Base-by-base conservation (phyloP, 2,888 invertebrate species). In the Noctua fimbriata region DNA sequence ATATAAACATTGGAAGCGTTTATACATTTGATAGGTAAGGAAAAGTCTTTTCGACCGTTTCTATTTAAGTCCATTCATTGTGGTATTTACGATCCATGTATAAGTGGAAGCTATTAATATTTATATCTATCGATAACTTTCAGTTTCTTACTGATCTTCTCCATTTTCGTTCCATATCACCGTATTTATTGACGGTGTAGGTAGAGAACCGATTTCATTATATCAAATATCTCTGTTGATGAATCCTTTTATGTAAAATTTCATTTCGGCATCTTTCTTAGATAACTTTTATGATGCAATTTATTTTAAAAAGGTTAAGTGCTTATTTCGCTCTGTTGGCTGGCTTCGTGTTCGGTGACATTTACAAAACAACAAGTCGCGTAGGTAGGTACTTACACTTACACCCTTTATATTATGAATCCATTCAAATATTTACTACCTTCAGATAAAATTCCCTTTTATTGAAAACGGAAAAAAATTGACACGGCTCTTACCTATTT, bases 1-100 rank as follows among this genome's bases (percentile, higher is more conserved):
- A 81, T 72, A 72, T 65, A 88, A 89, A 88, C 86, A 82, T 82
- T 78, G 71, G 80, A 86, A 86, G 84, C 60, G 52, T 76, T 81
- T 77, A n/a, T 60, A 41, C 10, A 21, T 63, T 73, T 73, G 18
- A 41, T 36, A 28, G 41, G 4, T 41, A 28, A 55, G 18, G 67
- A 81, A 84, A 84, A 85, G 75, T 47, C 12, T 69, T 76, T 70
- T 65, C 63, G 18, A 65, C 52, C 47, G n/a, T 58, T 75, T 36
- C 49, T 73, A 47, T 84, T 55, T 70, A 70, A 66, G 69, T 71
- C 49, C 44, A 69, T 69, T 70, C 36, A 63, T 69, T 65, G 74
- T 75, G 67, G 28, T 69, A 73, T 83, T 85, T 74, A 76, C 74
- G 60, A 80, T 58, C 49, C 55, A 41, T 72, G 41, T 79, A 49